Conservation (phyloP, 1,140 invertebrate species). For the Calosoma granatense region DNA sequence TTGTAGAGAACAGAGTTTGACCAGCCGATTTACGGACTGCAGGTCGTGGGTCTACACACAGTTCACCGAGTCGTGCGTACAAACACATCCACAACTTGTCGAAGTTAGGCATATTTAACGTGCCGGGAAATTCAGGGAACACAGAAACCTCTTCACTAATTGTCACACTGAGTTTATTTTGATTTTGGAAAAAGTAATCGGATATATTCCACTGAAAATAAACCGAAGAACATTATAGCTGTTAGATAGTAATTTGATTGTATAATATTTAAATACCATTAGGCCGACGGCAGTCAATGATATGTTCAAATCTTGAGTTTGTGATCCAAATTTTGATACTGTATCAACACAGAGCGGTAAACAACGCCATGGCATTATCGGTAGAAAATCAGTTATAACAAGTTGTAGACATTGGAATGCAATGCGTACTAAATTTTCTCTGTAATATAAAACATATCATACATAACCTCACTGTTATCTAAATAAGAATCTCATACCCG, state of each 20-base stretch:
- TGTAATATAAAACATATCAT: slow-evolving; percentile 34
- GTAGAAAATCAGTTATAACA: slow-evolving; percentile 92
- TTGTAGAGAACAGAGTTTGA: slow-evolving; percentile 96
- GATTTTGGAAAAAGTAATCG: slow-evolving; percentile 93
- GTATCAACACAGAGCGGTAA: slow-evolving; percentile 88
- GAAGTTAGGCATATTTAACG: slow-evolving; percentile 76
- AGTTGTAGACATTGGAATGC: slow-evolving; percentile 94
- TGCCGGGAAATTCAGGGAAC: slow-evolving; percentile 73
- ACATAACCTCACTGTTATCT: neutral
- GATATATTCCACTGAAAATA: slow-evolving; percentile 89
- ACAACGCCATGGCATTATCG: slow-evolving; percentile 77
- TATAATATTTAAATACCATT: slow-evolving; percentile 55
- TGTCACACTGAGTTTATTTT: slow-evolving; percentile 69
- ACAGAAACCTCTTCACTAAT: slow-evolving; percentile 58
- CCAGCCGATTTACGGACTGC: slow-evolving; percentile 96
- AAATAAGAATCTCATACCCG: slow-evolving; percentile 47
- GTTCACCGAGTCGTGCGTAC: slow-evolving; percentile 76
- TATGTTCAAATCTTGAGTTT: slow-evolving; percentile 95
- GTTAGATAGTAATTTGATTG: slow-evolving; percentile 12
- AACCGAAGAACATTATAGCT: slow-evolving; percentile 14
- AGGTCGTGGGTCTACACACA: slow-evolving; percentile 91
- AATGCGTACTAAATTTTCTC: slow-evolving; percentile 82
- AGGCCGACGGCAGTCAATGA: slow-evolving; percentile 95
- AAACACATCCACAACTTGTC: slow-evolving; percentile 94
- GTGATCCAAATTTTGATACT: slow-evolving; percentile 90